Evolutionary conservation across 2,113 vertebrate species (phyloP).

Genomic region (Atherinomorus stipes): DNA sequence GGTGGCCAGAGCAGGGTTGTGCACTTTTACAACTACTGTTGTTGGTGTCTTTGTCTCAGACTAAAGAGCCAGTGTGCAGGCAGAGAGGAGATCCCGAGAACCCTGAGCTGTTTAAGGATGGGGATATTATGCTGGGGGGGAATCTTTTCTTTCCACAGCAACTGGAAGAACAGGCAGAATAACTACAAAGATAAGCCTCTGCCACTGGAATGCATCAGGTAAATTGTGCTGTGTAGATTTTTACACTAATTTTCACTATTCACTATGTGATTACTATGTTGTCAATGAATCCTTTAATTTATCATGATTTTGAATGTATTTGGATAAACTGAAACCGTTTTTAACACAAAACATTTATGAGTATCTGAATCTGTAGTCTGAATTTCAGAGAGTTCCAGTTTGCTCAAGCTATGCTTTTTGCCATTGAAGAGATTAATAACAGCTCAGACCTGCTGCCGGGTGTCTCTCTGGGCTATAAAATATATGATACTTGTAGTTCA

Average conservation of each 20-base stretch:
- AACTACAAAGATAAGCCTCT: conserved; percentile 53
- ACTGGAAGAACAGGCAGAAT: conserved; percentile 43
- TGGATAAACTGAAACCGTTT: too few relatives aligned
- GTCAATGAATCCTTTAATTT: not conserved
- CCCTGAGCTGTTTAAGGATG: conserved; percentile 53
- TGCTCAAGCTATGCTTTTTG: conserved; percentile 79
- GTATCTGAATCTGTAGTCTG: conserved; percentile 62
- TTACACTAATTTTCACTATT: not conserved
- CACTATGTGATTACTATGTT: not conserved
- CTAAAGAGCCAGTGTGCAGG: conserved; percentile 2
- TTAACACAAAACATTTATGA: too few relatives aligned
- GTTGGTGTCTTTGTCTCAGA: conserved; percentile 13
- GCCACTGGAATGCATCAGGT: conserved; percentile 72
- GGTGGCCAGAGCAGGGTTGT: conserved; percentile 60
- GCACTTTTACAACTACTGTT: conserved; percentile 57
- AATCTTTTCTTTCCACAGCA: conserved; percentile 76
- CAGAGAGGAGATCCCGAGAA: conserved; percentile 16
- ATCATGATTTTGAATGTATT: not conserved
- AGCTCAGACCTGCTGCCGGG: conserved; percentile 77
- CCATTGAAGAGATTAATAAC: conserved; percentile 83
- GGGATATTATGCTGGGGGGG: conserved; percentile 74
- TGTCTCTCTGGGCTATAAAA: conserved; percentile 77
- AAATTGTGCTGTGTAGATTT: not conserved
- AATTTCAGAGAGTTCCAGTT: conserved; percentile 81
- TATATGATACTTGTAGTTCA: conserved; percentile 80